These are phyloP conservation scores for Axea sp. DNA, from an alignment of 2,888 invertebrate species.

Conservation along the genomic window DNA sequence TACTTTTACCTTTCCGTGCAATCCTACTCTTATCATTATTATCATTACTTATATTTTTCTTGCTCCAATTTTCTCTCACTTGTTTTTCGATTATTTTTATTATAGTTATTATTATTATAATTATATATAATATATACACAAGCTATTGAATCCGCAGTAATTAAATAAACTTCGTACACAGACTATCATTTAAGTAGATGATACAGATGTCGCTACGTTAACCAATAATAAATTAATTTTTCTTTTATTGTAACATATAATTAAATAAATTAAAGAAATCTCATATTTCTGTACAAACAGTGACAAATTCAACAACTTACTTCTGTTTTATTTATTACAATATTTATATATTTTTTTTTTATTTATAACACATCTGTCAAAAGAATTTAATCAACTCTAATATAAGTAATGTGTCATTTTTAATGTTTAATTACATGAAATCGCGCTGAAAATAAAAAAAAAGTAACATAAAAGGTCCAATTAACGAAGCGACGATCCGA, in stretches of 20 bases:
- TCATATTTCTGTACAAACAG: no score
- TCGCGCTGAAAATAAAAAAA: slow-evolving; percentile 1
- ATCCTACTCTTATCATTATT: slow-evolving; percentile 36
- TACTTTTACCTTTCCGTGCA: slow-evolving; percentile 43
- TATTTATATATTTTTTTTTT: no score
- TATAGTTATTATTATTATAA: no score
- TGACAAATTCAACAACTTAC: no score
- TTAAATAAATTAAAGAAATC: no score
- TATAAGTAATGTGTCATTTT: no score
- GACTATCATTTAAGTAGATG: slow-evolving; percentile 38
- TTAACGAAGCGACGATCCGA: slow-evolving; percentile 27
- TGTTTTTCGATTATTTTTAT: slow-evolving; percentile 15
- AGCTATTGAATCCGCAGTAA: slow-evolving; percentile 31
- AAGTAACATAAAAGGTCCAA: not conserved
- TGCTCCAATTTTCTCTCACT: slow-evolving; percentile 35
- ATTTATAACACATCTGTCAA: no score
- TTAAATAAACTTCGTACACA: slow-evolving; percentile 47
- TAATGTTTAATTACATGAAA: no score
- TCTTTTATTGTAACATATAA: no score
- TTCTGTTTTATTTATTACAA: no score
- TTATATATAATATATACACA: slow-evolving; percentile 48
- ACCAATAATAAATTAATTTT: slow-evolving; percentile 1
- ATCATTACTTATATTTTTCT: slow-evolving; percentile 39
- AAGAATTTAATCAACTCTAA: no score
- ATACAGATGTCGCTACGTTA: slow-evolving; percentile 37